Base-by-base conservation (phyloP, 2,888 invertebrate species). In the Coleophora deauratella region DNA sequence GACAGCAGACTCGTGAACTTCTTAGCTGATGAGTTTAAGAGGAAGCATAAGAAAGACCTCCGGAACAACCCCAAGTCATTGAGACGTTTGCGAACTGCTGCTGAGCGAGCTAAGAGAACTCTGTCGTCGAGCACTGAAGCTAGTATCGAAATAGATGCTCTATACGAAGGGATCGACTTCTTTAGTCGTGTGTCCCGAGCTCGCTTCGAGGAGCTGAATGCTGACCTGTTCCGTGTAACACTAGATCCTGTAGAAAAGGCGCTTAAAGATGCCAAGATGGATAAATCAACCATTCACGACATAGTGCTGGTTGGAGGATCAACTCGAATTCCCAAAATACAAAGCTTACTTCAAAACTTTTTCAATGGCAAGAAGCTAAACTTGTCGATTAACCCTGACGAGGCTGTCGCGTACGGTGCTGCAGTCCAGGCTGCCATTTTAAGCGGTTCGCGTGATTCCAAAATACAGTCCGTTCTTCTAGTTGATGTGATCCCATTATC, bases 241-340 rank as follows among this genome's bases (percentile, higher is more conserved):
- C 66, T 95, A 47, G 87, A 91, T 33, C 93, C 93, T 0, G 93
- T 94, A 0, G 93, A 93, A 57, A 91, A 92, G 57, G 93, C 93
- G 0, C 71, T 95, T 10, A 86, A 84, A 37, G 94, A 94, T 62
- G 93, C 94, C 0, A 92, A 93, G 61, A 75, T 94, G 76, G 92
- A 92, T 61, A 94, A 94, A 59, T 76, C 71, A 8, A 74, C 88
- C 14, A 91, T 94, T 44, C 88, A 94, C 55, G 94, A 94, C 51
- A 89, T 95, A 3, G 93, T 95, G 0, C 73, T 95, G 35, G 94
- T 94, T 6, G 94, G 95, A 9, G 95, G 93, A 3, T 93, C 93
- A 0, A 93, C 91, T 0, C 88, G 93, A 37, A 93, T 94, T 45
- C 94, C 94, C 0, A 93, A 93, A 72, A 89, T 94, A 45, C 93